Percentiles rank a stretch among this genome's conserved stretches.
Conservation (phyloP, 2,113 vertebrate genomes). For the Canis aureus region DNA sequence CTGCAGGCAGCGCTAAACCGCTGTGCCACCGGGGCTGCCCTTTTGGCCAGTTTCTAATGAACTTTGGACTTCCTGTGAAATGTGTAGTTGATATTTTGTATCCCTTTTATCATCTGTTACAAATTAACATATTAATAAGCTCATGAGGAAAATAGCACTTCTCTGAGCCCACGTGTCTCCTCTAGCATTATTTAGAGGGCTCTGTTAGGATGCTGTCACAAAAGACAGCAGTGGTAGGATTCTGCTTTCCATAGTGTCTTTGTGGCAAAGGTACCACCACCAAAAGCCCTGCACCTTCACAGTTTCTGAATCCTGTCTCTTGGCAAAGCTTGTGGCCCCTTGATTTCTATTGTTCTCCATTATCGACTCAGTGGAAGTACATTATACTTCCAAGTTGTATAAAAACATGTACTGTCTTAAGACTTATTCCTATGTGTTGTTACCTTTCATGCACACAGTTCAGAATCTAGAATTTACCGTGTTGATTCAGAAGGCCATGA, state of each 20-base stretch:
- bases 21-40: no score
- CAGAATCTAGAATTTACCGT: conserved; percentile 26
- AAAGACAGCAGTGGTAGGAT: not conserved
- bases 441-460: not conserved
- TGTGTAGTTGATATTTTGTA: not conserved
- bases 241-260: rapidly evolving
- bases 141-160: not conserved
- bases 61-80: not conserved
- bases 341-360: not conserved
- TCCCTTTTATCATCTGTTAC: not conserved
- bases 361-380: rapidly evolving
- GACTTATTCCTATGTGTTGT: not conserved
- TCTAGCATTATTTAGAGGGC: not conserved
- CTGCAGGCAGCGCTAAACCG: no score
- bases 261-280: rapidly evolving
- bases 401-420: not conserved
- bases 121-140: not conserved
- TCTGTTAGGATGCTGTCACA: not conserved
- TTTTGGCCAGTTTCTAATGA: not conserved
- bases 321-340: rapidly evolving
- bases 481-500: conserved; percentile 10
- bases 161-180: not conserved
- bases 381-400: not conserved
- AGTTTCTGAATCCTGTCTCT: not conserved
- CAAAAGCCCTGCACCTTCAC: not conserved